Percentiles rank a stretch among this genome's conserved stretches.
Evolutionary conservation across 2,113 vertebrate species (phyloP).

Genomic region (Excalfactoria chinensis): DNA sequence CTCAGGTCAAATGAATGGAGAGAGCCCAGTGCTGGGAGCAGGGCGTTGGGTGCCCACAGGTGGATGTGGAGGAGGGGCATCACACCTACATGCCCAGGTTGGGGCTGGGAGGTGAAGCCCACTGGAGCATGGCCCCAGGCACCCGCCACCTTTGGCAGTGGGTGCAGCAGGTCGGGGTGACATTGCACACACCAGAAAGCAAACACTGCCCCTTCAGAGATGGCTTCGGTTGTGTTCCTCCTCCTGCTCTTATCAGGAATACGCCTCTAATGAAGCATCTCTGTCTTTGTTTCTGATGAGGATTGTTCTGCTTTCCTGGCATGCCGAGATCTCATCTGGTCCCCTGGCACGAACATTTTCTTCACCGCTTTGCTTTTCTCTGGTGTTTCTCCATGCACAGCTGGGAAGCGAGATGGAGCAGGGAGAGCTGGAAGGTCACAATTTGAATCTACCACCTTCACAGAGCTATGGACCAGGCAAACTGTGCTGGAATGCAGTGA

Average conservation of each 20-base stretch:
- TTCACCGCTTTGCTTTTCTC: neutral
- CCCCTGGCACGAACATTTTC: neutral
- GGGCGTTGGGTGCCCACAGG: neutral
- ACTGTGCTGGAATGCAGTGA: neutral
- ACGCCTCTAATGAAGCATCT: neutral
- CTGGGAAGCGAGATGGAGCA: neutral
- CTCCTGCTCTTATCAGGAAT: neutral
- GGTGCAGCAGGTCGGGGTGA: neutral
- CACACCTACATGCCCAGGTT: too few species aligned
- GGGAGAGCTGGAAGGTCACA: neutral
- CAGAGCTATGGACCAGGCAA: neutral
- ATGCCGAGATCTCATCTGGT: neutral
- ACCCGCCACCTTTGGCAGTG: neutral
- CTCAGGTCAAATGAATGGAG: neutral
- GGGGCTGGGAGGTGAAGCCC: neutral
- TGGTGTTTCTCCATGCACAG: rapidly evolving
- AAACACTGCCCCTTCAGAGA: neutral
- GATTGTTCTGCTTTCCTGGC: rapidly evolving
- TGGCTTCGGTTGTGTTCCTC: neutral
- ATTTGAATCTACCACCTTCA: neutral
- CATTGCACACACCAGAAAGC: neutral
- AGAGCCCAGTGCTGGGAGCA: too few species aligned
- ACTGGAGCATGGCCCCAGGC: neutral
- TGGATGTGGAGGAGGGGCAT: neutral
- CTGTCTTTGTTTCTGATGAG: neutral